Conservation (phyloP, 2,888 invertebrate species). For the Netelia fuscicornis region DNA sequence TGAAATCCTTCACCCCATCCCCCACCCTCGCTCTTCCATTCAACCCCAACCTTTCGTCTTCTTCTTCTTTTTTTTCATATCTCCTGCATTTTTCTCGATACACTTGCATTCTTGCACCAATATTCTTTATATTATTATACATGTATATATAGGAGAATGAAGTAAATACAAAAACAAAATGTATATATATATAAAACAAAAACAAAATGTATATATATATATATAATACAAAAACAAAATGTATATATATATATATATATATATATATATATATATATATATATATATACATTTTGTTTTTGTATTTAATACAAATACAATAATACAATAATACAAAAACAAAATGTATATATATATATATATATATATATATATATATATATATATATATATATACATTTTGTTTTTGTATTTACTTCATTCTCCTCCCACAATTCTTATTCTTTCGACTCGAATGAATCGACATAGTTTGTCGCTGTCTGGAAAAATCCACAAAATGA, state of each 20-base stretch:
- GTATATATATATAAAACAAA: not conserved
- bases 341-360: not conserved
- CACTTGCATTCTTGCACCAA: not conserved
- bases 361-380: not conserved
- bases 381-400: not conserved
- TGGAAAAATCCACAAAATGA: too few relatives aligned
- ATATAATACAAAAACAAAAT: too few relatives aligned
- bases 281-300: too few relatives aligned
- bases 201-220: too few relatives aligned
- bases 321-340: too few relatives aligned
- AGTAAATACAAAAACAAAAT: too few relatives aligned
- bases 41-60: conserved; percentile 47
- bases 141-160: not conserved
- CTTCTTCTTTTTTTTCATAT: conserved; percentile 23
- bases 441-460: not conserved
- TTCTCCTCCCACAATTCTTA: not conserved
- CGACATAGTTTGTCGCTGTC: not conserved
- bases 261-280: too few relatives aligned
- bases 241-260: too few relatives aligned
- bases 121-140: not conserved
- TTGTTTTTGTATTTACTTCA: not conserved
- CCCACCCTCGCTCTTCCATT: conserved; percentile 39
- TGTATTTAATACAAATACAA: too few relatives aligned
- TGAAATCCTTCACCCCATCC: conserved; percentile 46
- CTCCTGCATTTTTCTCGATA: conserved; percentile 3